Evolutionary conservation across 2,113 vertebrate genomes (phyloP), one percentile per base, ranked within the genome.

Genomic region (Rhinopithecus roxellana): DNA sequence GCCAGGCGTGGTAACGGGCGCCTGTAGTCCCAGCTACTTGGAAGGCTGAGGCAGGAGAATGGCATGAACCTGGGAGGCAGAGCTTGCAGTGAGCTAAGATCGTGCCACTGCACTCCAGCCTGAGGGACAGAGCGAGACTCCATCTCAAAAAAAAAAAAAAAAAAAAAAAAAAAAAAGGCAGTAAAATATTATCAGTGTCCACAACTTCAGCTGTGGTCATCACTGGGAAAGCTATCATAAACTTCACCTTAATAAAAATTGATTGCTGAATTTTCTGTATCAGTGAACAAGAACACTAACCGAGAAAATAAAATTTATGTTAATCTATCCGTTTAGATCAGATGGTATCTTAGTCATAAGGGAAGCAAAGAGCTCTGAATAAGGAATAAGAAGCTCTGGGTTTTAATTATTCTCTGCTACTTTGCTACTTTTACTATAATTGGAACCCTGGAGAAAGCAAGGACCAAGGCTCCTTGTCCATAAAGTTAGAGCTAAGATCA

Each of bases 211-310:
- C 70, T 22, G n/a, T 22, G 5, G n/a, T 79, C 59, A 75, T 55
- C 38, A 50, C 0, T 90, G 43, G 10, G 35, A 95, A 87, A 90
- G 55, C 43, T 64, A 64, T 40, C 55, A 85, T 84, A 81, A 89
- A 61, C 5, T 72, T 86, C 70, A 82, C 43, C 23, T 92, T 78
- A 82, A 89, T 91, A 84, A 93, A 93, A 97, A 88, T 75, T 1
- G 0, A 38, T 85, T 43, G 32, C n/a, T 97, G 18, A 70, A 7
- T 90, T 94, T 94, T 92, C 75, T 59, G 5, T 89, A 45, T 67
- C 61, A 92, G n/a, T 82, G 75, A 93, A 79, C 45, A 82, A 89
- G 27, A 95, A 89, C 59, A 84, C 4, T 78, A 52, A 72, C 45
- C 5, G 35, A 79, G n/a, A 87, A 88, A 93, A 87, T 45, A 27